phyloP scores from a whole-genome alignment of 2,113 vertebrate genomes.

The Megaleporinus macrocephalus region DNA sequence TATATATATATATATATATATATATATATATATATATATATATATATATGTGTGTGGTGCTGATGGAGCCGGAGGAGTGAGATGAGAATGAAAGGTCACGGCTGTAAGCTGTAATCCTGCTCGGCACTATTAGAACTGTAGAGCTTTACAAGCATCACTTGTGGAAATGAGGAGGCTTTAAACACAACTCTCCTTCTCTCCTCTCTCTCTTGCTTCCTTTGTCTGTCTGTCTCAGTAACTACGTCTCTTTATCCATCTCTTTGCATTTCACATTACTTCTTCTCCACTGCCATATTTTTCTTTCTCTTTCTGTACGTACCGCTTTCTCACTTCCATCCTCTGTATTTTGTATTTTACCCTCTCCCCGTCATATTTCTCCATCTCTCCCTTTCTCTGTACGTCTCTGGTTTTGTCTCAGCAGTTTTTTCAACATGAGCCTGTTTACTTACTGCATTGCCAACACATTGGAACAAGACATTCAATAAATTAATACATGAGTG shows the following conservation, averaged over 20 bases:
- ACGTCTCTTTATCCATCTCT: not conserved
- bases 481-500: not conserved
- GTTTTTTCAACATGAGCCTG: not conserved
- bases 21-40: no score
- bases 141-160: not conserved
- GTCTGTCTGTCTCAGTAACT: not conserved
- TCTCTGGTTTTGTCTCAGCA: not conserved
- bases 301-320: no score
- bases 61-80: not conserved
- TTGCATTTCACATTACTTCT: no score
- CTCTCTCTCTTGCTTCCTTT: not conserved
- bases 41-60: not conserved
- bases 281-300: not conserved
- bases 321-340: not conserved
- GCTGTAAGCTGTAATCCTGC: conserved; percentile 12
- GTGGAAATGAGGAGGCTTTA: not conserved
- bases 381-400: not conserved
- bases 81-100: conserved; percentile 16
- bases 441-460: not conserved
- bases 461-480: not conserved
- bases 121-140: conserved; percentile 7
- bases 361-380: not conserved
- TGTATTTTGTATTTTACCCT: not conserved
- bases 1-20: no score
- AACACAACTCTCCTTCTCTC: not conserved